phyloP scores from a whole-genome alignment of 2,888 invertebrate species.

The Drosophila borborema region DNA sequence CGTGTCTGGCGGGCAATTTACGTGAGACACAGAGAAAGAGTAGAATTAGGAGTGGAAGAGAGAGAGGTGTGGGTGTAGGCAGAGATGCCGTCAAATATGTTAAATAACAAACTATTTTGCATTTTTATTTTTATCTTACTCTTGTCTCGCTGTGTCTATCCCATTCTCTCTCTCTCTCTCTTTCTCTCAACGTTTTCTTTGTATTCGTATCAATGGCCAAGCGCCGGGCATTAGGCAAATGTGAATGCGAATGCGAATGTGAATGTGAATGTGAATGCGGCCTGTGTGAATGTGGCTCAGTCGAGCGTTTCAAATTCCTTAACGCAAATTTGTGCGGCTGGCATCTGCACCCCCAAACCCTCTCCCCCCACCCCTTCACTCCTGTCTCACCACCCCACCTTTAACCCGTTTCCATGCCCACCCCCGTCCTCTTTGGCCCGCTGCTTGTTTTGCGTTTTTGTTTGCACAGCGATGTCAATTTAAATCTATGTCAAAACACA shows the following conservation, averaged over 20 bases:
- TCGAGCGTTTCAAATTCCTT: conserved; percentile 63
- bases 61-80: not conserved
- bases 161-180: not conserved
- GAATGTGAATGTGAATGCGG: conserved; percentile 7
- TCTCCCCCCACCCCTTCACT: not conserved
- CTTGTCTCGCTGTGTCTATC: conserved; percentile 15
- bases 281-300: conserved; percentile 44
- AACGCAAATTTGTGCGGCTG: conserved; percentile 71
- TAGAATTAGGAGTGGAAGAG: not conserved
- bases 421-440: not conserved
- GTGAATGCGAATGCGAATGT: conserved; percentile 32
- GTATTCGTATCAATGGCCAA: conserved; percentile 58
- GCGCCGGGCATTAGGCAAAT: conserved; percentile 68
- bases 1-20: conserved; percentile 71
- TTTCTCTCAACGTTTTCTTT: conserved; percentile 19
- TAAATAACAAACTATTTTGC: conserved; percentile 81
- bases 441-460: conserved; percentile 44
- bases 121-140: conserved; percentile 66
- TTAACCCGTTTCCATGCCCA: not conserved
- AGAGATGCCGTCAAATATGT: conserved; percentile 67
- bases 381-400: not conserved
- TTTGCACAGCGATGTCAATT: conserved; percentile 78
- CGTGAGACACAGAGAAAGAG: conserved; percentile 5
- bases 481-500: conserved; percentile 81
- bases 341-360: conserved; percentile 25